A percentile compares a stretch with the other conserved stretches of the same genome.
Conservation (phyloP, 2,113 vertebrate genomes). For the Laterallus jamaicensis region DNA sequence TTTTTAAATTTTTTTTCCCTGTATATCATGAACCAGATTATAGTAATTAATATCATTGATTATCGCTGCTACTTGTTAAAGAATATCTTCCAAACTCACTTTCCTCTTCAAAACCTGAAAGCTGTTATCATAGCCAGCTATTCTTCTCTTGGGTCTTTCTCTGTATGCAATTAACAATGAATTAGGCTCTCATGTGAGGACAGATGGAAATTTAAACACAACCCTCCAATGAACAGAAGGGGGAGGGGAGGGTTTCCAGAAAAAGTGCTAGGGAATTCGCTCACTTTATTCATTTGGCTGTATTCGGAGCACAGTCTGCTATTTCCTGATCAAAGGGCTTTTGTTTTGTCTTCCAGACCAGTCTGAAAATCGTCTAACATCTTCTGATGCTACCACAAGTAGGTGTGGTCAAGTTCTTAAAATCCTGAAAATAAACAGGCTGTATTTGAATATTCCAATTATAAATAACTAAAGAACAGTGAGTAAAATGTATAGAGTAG, state of each 20-base stretch:
- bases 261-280: background rate
- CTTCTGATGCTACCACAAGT: background rate
- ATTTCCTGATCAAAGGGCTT: background rate
- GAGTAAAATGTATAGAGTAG: background rate
- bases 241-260: background rate
- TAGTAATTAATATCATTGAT: background rate
- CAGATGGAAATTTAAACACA: conserved; percentile 30
- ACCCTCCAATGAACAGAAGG: background rate
- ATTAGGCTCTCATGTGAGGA: conserved; percentile 24
- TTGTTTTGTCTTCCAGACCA: background rate
- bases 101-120: background rate
- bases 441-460: background rate
- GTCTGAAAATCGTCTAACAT: background rate
- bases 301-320: background rate
- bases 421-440: background rate
- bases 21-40: background rate
- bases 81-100: background rate
- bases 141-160: background rate
- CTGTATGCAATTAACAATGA: conserved; percentile 19
- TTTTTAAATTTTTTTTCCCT: background rate
- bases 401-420: background rate
- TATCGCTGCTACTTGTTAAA: background rate
- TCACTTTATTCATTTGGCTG: background rate
- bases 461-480: background rate
- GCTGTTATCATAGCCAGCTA: background rate